A percentile compares a stretch with the other conserved stretches of the same genome.
Conservation (phyloP, 2,113 vertebrate genomes). For the Eulemur rufifrons region DNA sequence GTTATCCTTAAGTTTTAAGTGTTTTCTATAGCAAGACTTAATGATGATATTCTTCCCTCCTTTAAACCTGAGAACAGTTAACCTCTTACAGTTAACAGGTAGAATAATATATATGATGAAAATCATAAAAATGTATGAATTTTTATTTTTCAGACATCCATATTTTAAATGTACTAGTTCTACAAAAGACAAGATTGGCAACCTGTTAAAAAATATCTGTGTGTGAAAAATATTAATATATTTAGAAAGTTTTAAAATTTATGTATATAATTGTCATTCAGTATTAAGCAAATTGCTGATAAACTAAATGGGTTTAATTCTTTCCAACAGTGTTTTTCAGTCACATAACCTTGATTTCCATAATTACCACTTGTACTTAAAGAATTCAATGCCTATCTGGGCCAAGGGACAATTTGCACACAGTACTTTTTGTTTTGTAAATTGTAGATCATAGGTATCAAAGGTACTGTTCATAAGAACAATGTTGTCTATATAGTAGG, state of each 20-base stretch:
- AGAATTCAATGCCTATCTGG: background rate
- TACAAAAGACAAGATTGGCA: conserved; percentile 28
- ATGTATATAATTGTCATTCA: background rate
- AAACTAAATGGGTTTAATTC: background rate
- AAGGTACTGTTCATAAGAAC: background rate
- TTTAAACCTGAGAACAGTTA: background rate
- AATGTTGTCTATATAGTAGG: background rate
- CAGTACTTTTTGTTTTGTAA: background rate
- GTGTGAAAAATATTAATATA: background rate
- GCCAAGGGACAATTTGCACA: background rate
- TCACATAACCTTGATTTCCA: background rate
- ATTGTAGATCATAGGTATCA: background rate
- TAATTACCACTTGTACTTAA: background rate
- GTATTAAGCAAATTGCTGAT: background rate
- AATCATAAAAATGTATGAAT: conserved; percentile 19
- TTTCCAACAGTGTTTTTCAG: background rate
- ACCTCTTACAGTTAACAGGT: background rate
- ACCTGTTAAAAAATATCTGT: background rate
- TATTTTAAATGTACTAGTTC: conserved; percentile 30
- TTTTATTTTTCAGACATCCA: conserved; percentile 44
- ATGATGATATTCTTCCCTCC: background rate
- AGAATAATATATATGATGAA: background rate
- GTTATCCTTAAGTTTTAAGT: background rate
- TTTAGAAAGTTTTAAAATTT: background rate
- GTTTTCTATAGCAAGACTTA: conserved; percentile 14